These are phyloP conservation scores for Anoplius nigerrimus DNA, from an alignment of 2,888 invertebrate genomes.

Conservation along the genomic window DNA sequence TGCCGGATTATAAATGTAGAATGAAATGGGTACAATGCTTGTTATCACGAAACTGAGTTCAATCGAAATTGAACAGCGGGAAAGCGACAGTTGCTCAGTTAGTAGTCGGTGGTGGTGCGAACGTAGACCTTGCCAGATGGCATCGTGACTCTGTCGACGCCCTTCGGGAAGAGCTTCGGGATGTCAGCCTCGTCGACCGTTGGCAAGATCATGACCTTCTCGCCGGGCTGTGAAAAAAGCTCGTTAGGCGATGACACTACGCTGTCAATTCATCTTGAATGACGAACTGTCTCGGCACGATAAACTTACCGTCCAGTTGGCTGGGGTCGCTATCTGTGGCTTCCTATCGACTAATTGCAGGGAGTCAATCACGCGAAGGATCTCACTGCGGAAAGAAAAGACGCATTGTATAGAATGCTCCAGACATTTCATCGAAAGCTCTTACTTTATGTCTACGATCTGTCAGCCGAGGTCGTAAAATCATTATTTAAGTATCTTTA, in stretches of 20 bases:
- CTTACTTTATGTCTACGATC: too few relatives aligned
- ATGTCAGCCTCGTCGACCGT: constrained; percentile 82
- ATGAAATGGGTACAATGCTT: too few relatives aligned
- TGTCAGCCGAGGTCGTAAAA: too few relatives aligned
- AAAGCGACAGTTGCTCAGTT: constrained; percentile 40
- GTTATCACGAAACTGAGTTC: too few relatives aligned
- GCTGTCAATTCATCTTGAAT: too few relatives aligned
- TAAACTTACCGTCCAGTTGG: constrained; percentile 86
- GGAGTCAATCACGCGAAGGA: constrained; percentile 88
- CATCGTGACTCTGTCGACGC: constrained; percentile 81
- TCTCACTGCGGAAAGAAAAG: constrained; percentile 80
- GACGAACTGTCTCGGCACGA: background rate
- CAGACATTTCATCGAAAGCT: too few relatives aligned
- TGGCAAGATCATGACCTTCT: constrained; percentile 88
- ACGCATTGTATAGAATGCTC: background rate
- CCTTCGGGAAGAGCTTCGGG: constrained; percentile 82
- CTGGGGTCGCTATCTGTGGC: constrained; percentile 89
- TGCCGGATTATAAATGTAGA: too few relatives aligned
- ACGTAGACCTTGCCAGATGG: constrained; percentile 87
- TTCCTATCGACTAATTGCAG: constrained; percentile 84
- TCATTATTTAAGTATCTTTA: too few relatives aligned
- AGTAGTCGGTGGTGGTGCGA: constrained; percentile 83
- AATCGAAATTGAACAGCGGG: too few relatives aligned
- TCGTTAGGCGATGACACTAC: background rate
- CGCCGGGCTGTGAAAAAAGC: constrained; percentile 79